Conservation (phyloP, 2,888 invertebrate genomes). For the Ceraclea dissimilis region DNA sequence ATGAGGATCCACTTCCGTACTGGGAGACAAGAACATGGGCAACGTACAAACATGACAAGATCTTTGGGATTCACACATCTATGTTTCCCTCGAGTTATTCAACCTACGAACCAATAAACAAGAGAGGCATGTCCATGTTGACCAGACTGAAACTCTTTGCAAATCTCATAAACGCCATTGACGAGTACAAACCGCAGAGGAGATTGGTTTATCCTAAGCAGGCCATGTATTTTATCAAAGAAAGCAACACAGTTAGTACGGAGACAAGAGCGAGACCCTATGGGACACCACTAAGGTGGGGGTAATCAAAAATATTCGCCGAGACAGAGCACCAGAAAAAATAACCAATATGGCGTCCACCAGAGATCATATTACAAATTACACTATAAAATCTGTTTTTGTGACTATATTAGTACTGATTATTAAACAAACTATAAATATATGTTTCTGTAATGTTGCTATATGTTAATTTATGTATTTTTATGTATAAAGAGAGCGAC, state of each 20-base stretch:
- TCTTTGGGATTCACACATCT: not conserved
- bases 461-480: too few relatives aligned
- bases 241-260: constrained; percentile 32
- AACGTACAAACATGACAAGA: constrained; percentile 4
- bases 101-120: constrained; percentile 25
- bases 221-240: constrained; percentile 22
- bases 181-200: constrained; percentile 31
- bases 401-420: too few relatives aligned
- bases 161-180: constrained; percentile 34
- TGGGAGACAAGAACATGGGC: constrained; percentile 11
- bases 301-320: constrained; percentile 32
- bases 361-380: too few relatives aligned
- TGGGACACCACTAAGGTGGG: constrained; percentile 45
- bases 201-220: constrained; percentile 21
- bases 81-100: not conserved
- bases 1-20: constrained; percentile 4
- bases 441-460: too few relatives aligned
- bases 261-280: constrained; percentile 38
- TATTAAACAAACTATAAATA: too few relatives aligned
- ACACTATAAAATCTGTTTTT: too few relatives aligned
- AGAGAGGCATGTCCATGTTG: constrained; percentile 39
- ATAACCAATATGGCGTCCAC: too few relatives aligned
- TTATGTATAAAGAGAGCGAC: too few relatives aligned
- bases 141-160: constrained; percentile 40
- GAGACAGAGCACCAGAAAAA: too few relatives aligned